phyloP scores from a whole-genome alignment of 1,140 invertebrate species.

The Drosophila hydei region DNA sequence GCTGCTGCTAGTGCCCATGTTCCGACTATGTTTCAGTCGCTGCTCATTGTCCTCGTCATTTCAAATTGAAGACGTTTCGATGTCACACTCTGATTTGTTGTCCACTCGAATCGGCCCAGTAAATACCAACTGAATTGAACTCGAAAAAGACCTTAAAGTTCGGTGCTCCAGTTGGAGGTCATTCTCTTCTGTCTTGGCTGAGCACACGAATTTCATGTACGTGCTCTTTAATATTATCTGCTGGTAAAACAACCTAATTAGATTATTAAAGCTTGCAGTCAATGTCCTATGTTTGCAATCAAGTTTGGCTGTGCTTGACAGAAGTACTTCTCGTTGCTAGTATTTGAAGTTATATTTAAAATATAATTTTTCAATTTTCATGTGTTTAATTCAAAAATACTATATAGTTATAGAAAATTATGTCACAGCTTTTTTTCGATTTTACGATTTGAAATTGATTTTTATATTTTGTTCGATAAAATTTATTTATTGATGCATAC shows the following conservation, averaged over 20 bases:
- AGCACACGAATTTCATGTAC: background rate
- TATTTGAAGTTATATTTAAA: too few species aligned
- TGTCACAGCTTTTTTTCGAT: background rate
- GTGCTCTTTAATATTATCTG: background rate
- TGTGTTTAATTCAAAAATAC: too few species aligned
- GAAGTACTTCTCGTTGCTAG: too few species aligned
- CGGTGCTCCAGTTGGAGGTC: background rate
- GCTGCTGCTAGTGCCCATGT: background rate
- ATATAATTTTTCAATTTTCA: too few species aligned
- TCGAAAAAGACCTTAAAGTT: slow-evolving; percentile 19
- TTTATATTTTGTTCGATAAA: slow-evolving; percentile 5
- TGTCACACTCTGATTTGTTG: slow-evolving; percentile 46
- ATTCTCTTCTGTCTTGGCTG: background rate
- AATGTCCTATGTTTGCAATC: background rate
- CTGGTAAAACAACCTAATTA: background rate
- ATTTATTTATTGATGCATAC: slow-evolving; percentile 17
- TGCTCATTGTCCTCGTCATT: slow-evolving; percentile 38
- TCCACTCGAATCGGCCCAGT: slow-evolving; percentile 26
- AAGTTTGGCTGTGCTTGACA: background rate
- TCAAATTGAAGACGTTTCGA: slow-evolving; percentile 52
- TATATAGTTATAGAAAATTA: background rate
- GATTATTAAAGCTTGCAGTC: background rate
- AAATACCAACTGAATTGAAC: slow-evolving; percentile 33
- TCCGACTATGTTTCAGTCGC: slow-evolving; percentile 2
- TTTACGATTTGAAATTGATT: background rate